Conservation (phyloP, 2,797 vertebrate genomes). For the Callimico goeldii region DNA sequence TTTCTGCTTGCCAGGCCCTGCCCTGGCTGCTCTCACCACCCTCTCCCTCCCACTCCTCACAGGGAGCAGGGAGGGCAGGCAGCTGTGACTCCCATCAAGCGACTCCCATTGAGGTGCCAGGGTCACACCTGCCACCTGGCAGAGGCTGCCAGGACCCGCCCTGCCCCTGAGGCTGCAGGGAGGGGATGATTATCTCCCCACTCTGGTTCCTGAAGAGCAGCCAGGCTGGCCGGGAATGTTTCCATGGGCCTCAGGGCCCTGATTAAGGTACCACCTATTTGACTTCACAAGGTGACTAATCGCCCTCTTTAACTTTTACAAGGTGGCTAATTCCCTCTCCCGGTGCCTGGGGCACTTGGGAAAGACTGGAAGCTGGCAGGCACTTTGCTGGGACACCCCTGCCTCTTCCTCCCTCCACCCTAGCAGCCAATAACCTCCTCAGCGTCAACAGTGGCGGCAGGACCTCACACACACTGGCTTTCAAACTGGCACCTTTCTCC, state of each 20-base stretch:
- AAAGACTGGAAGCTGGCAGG: not conserved
- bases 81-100: not conserved
- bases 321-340: conserved; percentile 60
- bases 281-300: conserved; percentile 65
- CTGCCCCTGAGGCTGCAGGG: not conserved
- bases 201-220: conserved; percentile 65
- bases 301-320: conserved; percentile 52
- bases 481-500: not conserved
- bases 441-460: not conserved
- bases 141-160: not conserved
- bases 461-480: not conserved
- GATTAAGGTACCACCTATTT: conserved; percentile 36
- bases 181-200: not conserved
- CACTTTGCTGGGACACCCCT: not conserved
- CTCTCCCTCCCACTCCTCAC: no score
- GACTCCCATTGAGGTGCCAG: not conserved
- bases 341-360: not conserved
- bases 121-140: not conserved
- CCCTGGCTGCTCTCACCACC: not conserved
- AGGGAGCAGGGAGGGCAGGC: not conserved
- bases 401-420: not conserved
- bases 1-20: not conserved
- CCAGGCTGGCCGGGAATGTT: not conserved
- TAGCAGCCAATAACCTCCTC: not conserved
- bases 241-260: conserved; percentile 27